These are phyloP conservation scores for Halcyon senegalensis DNA, from an alignment of 2,113 vertebrate species.

Conservation along the genomic window DNA sequence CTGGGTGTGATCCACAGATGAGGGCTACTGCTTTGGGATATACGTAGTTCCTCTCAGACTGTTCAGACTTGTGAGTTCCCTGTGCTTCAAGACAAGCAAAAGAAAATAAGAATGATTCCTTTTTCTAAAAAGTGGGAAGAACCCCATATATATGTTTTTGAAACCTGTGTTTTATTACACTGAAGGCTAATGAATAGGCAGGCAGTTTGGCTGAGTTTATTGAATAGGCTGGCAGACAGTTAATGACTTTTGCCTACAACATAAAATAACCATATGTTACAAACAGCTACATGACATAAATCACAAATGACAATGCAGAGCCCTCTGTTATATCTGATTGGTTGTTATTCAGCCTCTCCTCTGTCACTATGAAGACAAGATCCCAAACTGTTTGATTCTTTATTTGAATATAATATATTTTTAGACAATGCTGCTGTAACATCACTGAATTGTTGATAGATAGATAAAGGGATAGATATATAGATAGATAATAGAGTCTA, in stretches of 20 bases:
- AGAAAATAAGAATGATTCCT: not conserved
- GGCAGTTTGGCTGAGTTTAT: not conserved
- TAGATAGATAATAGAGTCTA: slow-evolving; percentile 45
- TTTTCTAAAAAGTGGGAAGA: not conserved
- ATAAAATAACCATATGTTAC: not conserved
- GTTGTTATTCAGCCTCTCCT: not conserved
- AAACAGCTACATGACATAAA: not conserved
- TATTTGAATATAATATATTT: slow-evolving; percentile 17
- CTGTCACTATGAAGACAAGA: not conserved
- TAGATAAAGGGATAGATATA: slow-evolving; percentile 38
- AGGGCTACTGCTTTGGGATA: not conserved
- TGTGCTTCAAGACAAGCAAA: not conserved
- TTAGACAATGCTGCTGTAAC: not conserved
- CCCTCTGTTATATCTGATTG: not conserved
- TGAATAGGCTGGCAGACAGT: not conserved
- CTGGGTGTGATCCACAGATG: not conserved
- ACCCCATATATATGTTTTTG: not conserved
- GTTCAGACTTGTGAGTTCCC: not conserved
- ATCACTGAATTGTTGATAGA: slow-evolving; percentile 31
- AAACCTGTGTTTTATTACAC: not conserved
- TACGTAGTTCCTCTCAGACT: not conserved
- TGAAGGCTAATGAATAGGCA: not conserved
- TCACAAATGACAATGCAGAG: slow-evolving; percentile 1
- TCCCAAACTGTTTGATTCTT: not conserved
- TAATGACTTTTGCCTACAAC: not conserved